Percentiles rank a stretch among this genome's conserved stretches.
These are phyloP conservation scores for Rousettus madagascariensis DNA, from an alignment of 2,797 vertebrate genomes.

Conservation along the genomic window DNA sequence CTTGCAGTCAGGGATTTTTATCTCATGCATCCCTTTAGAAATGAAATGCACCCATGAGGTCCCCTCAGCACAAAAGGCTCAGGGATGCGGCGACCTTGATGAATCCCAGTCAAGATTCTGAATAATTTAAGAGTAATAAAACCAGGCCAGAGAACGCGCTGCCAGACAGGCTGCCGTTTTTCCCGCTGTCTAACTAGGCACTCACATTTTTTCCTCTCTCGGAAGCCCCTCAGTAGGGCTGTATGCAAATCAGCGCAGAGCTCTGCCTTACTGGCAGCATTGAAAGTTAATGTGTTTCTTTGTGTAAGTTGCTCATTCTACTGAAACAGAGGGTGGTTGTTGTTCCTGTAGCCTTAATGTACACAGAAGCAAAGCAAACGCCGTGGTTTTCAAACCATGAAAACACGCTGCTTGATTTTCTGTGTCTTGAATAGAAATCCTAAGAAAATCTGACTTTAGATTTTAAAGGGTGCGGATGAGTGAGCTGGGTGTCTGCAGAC, in stretches of 20 bases:
- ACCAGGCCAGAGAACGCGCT: background rate
- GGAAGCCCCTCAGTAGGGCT: background rate
- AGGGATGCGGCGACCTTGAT: conserved; percentile 47
- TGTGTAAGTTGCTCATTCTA: background rate
- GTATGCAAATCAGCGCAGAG: background rate
- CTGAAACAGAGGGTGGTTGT: background rate
- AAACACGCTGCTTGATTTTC: background rate
- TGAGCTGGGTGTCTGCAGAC: background rate
- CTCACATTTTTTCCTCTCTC: conserved; percentile 47
- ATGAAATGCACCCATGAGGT: background rate
- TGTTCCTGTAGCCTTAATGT: too few relatives aligned
- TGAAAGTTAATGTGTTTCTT: conserved; percentile 37
- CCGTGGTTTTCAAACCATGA: background rate
- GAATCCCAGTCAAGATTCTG: conserved; percentile 46
- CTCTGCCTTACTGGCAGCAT: background rate
- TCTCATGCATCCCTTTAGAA: background rate
- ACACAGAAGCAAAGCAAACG: background rate
- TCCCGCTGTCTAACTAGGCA: conserved; percentile 28
- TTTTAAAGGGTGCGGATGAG: background rate
- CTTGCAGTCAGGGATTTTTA: background rate
- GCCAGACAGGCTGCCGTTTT: background rate
- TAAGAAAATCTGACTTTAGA: background rate
- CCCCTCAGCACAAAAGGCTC: background rate
- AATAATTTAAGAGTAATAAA: conserved; percentile 25
- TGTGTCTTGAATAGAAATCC: background rate